These are phyloP conservation scores for Trileptium ribeirensis DNA, from an alignment of 2,888 invertebrate genomes.

Conservation along the genomic window DNA sequence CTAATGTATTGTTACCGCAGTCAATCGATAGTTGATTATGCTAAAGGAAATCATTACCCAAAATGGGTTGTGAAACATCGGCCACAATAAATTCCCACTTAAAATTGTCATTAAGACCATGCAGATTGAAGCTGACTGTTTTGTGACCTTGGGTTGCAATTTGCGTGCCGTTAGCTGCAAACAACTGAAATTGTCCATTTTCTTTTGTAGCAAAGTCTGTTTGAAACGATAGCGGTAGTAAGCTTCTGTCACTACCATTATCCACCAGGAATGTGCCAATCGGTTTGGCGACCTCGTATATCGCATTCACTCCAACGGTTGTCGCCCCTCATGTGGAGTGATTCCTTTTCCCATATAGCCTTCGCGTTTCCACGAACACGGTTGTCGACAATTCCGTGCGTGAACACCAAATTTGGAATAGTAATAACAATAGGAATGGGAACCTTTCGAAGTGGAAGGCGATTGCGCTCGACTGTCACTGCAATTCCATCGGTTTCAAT, in stretches of 20 bases:
- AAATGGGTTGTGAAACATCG: background rate
- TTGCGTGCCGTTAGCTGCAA: background rate
- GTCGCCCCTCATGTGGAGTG: background rate
- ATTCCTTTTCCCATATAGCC: background rate
- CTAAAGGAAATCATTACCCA: background rate
- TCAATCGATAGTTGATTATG: background rate
- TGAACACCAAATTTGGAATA: background rate
- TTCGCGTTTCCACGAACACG: background rate
- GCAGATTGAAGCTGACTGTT: background rate
- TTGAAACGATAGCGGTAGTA: background rate
- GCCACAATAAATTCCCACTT: background rate
- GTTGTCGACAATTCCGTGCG: background rate
- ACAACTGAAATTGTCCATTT: background rate
- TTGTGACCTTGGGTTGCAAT: background rate
- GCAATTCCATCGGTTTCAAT: too few species aligned
- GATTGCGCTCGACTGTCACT: too few species aligned
- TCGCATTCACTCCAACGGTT: background rate
- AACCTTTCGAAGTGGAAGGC: background rate
- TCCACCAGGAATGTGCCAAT: background rate
- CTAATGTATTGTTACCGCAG: background rate
- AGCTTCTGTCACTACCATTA: background rate
- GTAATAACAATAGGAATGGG: background rate
- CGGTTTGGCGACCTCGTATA: background rate
- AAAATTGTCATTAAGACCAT: background rate
- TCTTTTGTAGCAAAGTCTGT: background rate